Conservation (phyloP, 2,888 invertebrate species). For the Aphidius colemani region DNA sequence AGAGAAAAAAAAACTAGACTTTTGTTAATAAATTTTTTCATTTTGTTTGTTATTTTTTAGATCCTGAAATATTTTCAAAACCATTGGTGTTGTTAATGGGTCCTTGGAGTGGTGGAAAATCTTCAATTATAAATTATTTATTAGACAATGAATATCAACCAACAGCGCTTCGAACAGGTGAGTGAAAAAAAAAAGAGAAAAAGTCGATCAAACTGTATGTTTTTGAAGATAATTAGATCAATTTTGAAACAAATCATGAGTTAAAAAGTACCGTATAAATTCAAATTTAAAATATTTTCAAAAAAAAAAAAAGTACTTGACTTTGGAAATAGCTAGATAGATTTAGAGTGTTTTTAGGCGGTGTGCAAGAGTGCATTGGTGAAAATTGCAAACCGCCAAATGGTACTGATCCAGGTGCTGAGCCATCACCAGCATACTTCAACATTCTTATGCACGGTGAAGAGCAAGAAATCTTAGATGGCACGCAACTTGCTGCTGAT, state of each 20-base stretch:
- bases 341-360: constrained; percentile 44
- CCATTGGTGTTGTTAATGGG: constrained; percentile 93
- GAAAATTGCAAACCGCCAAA: constrained; percentile 40
- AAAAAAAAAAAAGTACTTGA: not conserved
- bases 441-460: constrained; percentile 90
- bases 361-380: constrained; percentile 43
- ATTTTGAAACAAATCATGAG: no score
- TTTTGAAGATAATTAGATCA: not conserved
- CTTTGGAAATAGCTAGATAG: constrained; percentile 16
- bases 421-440: constrained; percentile 91
- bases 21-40: not conserved
- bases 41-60: constrained; percentile 58
- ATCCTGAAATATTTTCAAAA: constrained; percentile 93
- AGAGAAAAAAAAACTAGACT: not conserved
- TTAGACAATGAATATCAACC: constrained; percentile 84
- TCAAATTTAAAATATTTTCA: not conserved
- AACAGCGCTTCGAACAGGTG: constrained; percentile 82
- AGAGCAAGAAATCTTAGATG: constrained; percentile 83
- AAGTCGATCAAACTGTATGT: not conserved
- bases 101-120: constrained; percentile 96
- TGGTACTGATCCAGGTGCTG: constrained; percentile 71
- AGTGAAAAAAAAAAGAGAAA: not conserved
- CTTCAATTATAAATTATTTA: constrained; percentile 90
- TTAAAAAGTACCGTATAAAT: no score
- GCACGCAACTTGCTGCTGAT: constrained; percentile 92